These are phyloP conservation scores for Hypsopygia costalis DNA, from an alignment of 2,888 invertebrate species.

Conservation along the genomic window DNA sequence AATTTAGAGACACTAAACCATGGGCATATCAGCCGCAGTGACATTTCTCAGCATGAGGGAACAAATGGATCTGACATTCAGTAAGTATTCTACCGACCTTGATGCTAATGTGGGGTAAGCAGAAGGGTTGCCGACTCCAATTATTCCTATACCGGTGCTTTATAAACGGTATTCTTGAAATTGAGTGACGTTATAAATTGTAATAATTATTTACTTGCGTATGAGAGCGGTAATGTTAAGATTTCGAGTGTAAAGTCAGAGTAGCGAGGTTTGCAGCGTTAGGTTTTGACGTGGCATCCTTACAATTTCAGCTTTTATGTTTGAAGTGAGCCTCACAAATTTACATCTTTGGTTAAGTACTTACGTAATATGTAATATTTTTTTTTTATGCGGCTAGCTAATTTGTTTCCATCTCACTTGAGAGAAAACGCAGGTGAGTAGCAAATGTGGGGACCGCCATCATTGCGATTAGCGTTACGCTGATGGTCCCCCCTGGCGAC, in stretches of 20 bases:
- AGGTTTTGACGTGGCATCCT: too few species aligned
- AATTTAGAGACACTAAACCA: slow-evolving; percentile 73
- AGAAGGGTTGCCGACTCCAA: slow-evolving; percentile 54
- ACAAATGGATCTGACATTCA: slow-evolving; percentile 74
- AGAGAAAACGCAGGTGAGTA: too few species aligned
- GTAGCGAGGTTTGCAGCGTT: too few species aligned
- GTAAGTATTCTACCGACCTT: slow-evolving; percentile 67
- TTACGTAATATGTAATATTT: too few species aligned
- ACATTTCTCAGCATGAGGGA: slow-evolving; percentile 74
- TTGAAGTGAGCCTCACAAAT: too few species aligned
- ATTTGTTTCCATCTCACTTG: too few species aligned
- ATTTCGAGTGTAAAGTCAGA: background rate
- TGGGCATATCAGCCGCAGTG: slow-evolving; percentile 69
- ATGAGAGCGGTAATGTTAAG: slow-evolving; percentile 1
- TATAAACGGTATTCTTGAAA: slow-evolving; percentile 21
- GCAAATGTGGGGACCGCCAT: too few species aligned
- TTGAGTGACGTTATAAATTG: slow-evolving; percentile 43
- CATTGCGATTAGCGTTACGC: too few species aligned
- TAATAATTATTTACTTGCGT: slow-evolving; percentile 28
- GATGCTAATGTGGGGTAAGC: slow-evolving; percentile 51
- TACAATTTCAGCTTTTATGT: too few species aligned
- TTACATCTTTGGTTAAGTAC: too few species aligned
- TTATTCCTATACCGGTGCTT: slow-evolving; percentile 38
- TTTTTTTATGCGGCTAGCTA: too few species aligned
- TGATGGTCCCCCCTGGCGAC: too few species aligned